Conservation (phyloP, 2,888 invertebrate genomes). For the Acrobasis suavella region DNA sequence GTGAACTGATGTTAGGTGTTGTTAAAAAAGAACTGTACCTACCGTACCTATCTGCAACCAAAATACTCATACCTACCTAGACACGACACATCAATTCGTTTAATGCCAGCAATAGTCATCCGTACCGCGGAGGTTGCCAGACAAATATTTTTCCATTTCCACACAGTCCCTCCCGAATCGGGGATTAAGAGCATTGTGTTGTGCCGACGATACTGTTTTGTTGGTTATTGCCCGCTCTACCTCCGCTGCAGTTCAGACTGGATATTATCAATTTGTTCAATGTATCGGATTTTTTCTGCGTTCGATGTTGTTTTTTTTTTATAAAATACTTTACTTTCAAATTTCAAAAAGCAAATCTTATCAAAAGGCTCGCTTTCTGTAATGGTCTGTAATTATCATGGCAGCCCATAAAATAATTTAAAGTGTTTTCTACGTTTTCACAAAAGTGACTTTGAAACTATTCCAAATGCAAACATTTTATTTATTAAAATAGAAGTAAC, state of each 20-base stretch:
- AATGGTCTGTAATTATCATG: no score
- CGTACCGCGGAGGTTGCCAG: constrained; percentile 50
- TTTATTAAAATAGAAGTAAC: no score
- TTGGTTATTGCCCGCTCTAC: constrained; percentile 42
- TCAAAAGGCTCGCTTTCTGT: no score
- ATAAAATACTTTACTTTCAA: no score
- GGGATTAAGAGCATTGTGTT: constrained; percentile 67
- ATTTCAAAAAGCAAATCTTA: no score
- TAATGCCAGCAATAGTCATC: constrained; percentile 22
- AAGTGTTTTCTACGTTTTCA: no score
- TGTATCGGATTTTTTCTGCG: constrained; percentile 22
- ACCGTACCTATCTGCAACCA: no score
- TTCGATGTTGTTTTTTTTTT: neutral
- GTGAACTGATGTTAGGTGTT: no score
- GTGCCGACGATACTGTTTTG: constrained; percentile 50
- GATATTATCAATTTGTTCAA: constrained; percentile 30
- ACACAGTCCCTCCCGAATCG: constrained; percentile 61
- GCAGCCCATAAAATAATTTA: no score
- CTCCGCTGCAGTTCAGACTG: constrained; percentile 25
- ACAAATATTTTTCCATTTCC: constrained; percentile 81
- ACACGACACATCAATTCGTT: constrained; percentile 8
- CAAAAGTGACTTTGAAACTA: no score
- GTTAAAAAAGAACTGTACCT: no score
- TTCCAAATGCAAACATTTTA: no score
- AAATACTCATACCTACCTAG: neutral